Evolutionary conservation across 1,140 invertebrate species (phyloP), one percentile per base, ranked within the genome.

Genomic region (Lithobius niger): DNA sequence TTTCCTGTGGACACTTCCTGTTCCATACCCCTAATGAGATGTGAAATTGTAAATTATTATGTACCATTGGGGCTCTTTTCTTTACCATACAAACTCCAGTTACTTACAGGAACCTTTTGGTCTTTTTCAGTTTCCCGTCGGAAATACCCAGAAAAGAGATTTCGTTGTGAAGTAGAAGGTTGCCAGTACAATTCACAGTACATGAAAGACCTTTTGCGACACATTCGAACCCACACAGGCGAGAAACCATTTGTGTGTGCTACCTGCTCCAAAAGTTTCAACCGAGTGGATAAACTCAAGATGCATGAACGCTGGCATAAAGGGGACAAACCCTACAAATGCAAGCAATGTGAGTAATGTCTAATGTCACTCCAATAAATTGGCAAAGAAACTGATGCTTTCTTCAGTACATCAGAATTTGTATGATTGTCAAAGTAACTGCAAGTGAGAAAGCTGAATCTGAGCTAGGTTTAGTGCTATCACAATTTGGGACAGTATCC

Each of bases 161-260:
- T 60, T 40, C 40, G 54, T 0, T 68, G 67, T 56, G 45, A 57
- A 0, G 59, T 64, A n/a, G 48, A 52, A 19, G 56, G 53, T 6
- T 71, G 69, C 55, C 52, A 55, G 4, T 71, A 68, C 48, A 47
- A 57, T 6, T 67, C 65, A 1, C 54, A 57, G 1, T 67, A 67
- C 31, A 47, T 57, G 3, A 71, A 68, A 52, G 66, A 70, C 59
- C 56, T 71, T 15, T 45, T 60, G 16, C 55, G 69, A 18, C 69
- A 71, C 51, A 65, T 62, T 52, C 60, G 67, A 47, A 65, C 59
- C 45, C 69, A 71, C 53, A 69, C 69, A 10, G 64, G 64, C 0
- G 63, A 64, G 52, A 59, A 62, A 31, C 61, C 60, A 10, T 61
- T 61, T 48, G 36, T 28, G 3, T 66, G 65, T 45, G 36, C 49